phyloP scores from a whole-genome alignment of 2,888 invertebrate species.

The Andrena dorsata region DNA sequence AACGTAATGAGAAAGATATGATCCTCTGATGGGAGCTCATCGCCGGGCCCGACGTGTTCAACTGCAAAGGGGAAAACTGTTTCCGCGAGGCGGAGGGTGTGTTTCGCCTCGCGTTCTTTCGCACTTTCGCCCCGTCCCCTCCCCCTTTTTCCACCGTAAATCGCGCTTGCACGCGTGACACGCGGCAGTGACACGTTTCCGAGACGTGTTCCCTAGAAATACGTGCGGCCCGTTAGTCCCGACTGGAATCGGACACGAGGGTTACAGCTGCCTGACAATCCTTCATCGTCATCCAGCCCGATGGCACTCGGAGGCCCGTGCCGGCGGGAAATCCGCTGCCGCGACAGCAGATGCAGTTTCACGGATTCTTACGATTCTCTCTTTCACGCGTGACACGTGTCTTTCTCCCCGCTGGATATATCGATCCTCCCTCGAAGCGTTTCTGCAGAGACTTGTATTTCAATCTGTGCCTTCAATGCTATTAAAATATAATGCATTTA shows the following conservation, averaged over 20 bases:
- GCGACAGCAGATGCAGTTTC: slow-evolving; percentile 41
- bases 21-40: slow-evolving; percentile 28
- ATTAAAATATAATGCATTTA: not conserved
- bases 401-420: not conserved
- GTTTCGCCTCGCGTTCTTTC: slow-evolving; percentile 4
- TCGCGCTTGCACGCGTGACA: slow-evolving; percentile 14
- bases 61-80: slow-evolving; percentile 17
- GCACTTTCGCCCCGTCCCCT: not conserved
- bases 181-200: slow-evolving; percentile 36
- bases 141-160: slow-evolving; percentile 23
- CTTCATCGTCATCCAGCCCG: slow-evolving; percentile 66
- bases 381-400: slow-evolving; percentile 39
- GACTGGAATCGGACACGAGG: slow-evolving; percentile 40
- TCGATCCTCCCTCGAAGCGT: slow-evolving; percentile 2
- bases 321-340: slow-evolving; percentile 26
- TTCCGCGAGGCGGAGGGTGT: slow-evolving; percentile 11
- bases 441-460: not conserved
- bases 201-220: slow-evolving; percentile 35
- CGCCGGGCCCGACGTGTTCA: slow-evolving; percentile 2
- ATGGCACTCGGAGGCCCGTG: slow-evolving; percentile 64
- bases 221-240: slow-evolving; percentile 38
- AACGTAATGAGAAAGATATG: slow-evolving; percentile 38
- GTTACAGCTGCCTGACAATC: slow-evolving; percentile 67
- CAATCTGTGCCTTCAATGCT: not conserved
- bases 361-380: slow-evolving; percentile 27